Evolutionary conservation across 2,113 vertebrate species (phyloP).

Genomic region (Phalacrocorax brasilianus): DNA sequence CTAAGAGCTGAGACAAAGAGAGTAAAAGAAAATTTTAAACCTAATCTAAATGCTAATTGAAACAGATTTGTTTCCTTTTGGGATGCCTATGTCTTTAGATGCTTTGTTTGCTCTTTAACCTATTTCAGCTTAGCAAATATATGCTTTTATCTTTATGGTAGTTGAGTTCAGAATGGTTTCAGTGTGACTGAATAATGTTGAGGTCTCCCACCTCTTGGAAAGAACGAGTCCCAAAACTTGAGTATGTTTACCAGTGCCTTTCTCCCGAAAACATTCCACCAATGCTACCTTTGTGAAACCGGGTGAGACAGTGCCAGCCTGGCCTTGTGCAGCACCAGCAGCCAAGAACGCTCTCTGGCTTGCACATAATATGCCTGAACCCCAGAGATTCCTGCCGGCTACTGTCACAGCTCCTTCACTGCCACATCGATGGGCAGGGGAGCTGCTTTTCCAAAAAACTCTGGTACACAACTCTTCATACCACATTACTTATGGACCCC

Average conservation of each 20-base stretch:
- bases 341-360: background rate
- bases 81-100: background rate
- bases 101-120: background rate
- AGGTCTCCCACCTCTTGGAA: background rate
- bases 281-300: background rate
- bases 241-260: background rate
- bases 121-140: background rate
- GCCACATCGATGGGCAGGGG: rapidly evolving
- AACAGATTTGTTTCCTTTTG: background rate
- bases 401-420: background rate
- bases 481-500: background rate
- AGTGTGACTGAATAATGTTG: background rate
- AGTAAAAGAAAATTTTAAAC: background rate
- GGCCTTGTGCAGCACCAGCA: background rate
- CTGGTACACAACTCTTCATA: background rate
- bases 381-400: background rate
- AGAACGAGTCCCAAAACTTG: background rate
- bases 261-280: background rate
- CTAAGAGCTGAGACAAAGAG: background rate
- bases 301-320: rapidly evolving
- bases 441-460: background rate
- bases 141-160: background rate
- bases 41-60: background rate
- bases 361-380: background rate
- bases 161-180: background rate